Evolutionary conservation across 2,888 invertebrate species (phyloP).

Genomic region (Cryptops parisi): DNA sequence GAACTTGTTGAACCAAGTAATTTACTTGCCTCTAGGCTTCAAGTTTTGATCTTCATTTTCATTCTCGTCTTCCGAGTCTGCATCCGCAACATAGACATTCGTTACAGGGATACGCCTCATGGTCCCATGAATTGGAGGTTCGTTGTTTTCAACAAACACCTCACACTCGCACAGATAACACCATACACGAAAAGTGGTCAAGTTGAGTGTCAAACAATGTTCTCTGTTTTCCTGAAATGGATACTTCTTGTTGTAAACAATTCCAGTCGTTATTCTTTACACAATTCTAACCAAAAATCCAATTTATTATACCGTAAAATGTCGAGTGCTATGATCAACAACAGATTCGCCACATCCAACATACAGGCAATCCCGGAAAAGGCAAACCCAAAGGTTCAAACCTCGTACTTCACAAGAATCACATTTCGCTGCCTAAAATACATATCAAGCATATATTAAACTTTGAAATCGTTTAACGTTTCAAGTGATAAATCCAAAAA

Average conservation of each 20-base stretch:
- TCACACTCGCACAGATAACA: constrained; percentile 75
- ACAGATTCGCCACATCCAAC: constrained; percentile 70
- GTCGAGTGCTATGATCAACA: constrained; percentile 67
- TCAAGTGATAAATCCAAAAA: not conserved
- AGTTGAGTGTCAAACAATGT: constrained; percentile 71
- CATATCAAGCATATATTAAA: not conserved
- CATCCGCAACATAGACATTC: constrained; percentile 19
- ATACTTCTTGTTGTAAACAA: constrained; percentile 1
- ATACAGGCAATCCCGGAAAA: constrained; percentile 60
- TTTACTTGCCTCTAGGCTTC: constrained; percentile 35
- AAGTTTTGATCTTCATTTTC: constrained; percentile 36
- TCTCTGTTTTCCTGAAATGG: constrained; percentile 41
- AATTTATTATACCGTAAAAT: constrained; percentile 47
- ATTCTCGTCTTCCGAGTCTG: constrained; percentile 32
- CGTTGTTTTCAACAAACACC: constrained; percentile 44
- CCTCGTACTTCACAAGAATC: constrained; percentile 56
- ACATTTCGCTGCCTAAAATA: constrained; percentile 36
- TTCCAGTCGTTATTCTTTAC: constrained; percentile 7
- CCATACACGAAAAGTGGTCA: constrained; percentile 72
- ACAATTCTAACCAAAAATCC: not conserved
- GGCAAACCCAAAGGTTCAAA: constrained; percentile 73
- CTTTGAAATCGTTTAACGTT: no score
- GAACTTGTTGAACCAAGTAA: not conserved
- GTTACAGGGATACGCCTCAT: constrained; percentile 16
- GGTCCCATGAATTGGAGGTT: constrained; percentile 27